Percentiles rank a stretch among this genome's conserved stretches.
Evolutionary conservation across 2,888 invertebrate genomes (phyloP).

Genomic region (Chymomyza fuscimana): DNA sequence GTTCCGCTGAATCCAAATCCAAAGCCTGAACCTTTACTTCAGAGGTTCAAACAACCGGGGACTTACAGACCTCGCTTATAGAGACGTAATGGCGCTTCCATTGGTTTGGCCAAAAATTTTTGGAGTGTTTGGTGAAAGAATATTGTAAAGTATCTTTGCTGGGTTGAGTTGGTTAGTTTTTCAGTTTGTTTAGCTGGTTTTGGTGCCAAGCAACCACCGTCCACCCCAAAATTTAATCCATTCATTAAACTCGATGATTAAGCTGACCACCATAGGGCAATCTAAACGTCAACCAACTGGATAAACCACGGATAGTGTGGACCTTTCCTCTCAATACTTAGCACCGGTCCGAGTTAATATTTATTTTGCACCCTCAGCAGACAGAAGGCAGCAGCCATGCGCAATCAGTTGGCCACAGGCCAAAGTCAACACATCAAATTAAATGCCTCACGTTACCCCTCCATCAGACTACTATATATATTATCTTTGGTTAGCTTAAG

Average conservation of each 20-base stretch:
- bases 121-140: no score
- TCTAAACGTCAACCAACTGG: slow-evolving; percentile 18
- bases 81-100: no score
- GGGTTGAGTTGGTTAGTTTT: not conserved
- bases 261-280: slow-evolving; percentile 54
- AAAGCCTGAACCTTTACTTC: no score
- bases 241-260: slow-evolving; percentile 74
- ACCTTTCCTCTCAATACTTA: slow-evolving; percentile 66
- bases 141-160: not conserved
- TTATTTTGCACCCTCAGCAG: slow-evolving; percentile 20
- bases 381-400: not conserved
- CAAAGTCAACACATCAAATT: slow-evolving; percentile 63
- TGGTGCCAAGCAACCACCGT: not conserved
- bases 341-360: slow-evolving; percentile 15
- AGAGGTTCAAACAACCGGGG: no score
- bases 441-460: slow-evolving; percentile 33
- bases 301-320: slow-evolving; percentile 43
- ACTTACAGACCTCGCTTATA: no score
- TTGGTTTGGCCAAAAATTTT: no score
- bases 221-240: slow-evolving; percentile 49
- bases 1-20: no score
- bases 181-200: no score
- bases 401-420: slow-evolving; percentile 48
- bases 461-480: not conserved
- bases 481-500: no score